These are phyloP conservation scores for Notarius lentiginosus DNA, from an alignment of 2,113 vertebrate species.

Conservation along the genomic window DNA sequence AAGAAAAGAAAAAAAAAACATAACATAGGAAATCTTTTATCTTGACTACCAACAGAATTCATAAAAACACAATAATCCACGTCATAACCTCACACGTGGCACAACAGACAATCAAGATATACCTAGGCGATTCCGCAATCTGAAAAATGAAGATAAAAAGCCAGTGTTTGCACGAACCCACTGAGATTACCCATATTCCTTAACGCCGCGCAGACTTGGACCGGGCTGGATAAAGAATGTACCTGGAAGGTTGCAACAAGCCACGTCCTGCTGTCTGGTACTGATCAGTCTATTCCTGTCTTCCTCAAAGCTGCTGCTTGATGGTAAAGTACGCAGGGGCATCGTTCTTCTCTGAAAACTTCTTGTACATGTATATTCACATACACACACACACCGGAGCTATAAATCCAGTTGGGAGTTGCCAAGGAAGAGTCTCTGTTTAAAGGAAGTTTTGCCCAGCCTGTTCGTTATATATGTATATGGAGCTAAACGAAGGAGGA, in stretches of 20 bases:
- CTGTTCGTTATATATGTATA: constrained; percentile 43
- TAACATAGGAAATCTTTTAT: background rate
- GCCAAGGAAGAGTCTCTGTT: background rate
- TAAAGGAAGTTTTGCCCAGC: constrained; percentile 9
- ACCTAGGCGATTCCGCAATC: background rate
- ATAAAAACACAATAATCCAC: background rate
- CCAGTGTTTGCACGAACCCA: no score
- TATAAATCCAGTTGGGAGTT: background rate
- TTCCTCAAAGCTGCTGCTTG: constrained; percentile 78
- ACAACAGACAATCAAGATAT: background rate
- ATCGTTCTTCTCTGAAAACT: constrained; percentile 62
- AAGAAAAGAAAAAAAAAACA: background rate
- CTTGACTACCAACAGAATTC: background rate
- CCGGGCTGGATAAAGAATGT: constrained; percentile 20
- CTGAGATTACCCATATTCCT: background rate
- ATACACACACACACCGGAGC: background rate
- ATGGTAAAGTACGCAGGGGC: constrained; percentile 78
- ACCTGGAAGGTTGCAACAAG: constrained; percentile 61
- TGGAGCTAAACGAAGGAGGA: constrained; percentile 56
- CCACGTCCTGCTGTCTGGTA: constrained; percentile 56
- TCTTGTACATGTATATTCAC: background rate
- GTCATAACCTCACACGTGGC: background rate
- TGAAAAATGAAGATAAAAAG: background rate
- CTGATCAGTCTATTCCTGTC: constrained; percentile 68
- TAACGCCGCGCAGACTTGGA: background rate